Evolutionary conservation across 1,140 invertebrate genomes (phyloP), one percentile per base, ranked within the genome.

Genomic region (Drosophila ficusphila): DNA sequence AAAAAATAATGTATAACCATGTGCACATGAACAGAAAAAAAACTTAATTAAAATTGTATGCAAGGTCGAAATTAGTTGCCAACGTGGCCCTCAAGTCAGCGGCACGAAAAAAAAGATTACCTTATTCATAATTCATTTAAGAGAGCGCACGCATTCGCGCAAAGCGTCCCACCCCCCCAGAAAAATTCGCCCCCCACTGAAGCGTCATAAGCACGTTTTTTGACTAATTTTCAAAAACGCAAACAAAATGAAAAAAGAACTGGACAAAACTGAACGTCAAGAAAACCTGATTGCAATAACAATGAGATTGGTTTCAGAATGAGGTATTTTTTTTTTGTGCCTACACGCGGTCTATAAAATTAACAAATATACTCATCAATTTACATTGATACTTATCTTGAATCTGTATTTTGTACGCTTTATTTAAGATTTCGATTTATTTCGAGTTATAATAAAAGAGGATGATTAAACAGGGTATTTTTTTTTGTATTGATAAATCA

Each of bases 21-120:
- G 54, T 36, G 34, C 58, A 39, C 61, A 39, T 44, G 39, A 25
- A 57, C 29, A 34, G 39, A 56, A 46, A 42, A 72, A 68, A 60
- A 53, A 61, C 64, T 88, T 88, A 88, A 88, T 86, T 88, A 86
- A 88, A 86, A 88, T 86, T 77, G 70, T 82, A 71, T 61, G 82
- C 82, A 86, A 86, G 81, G 81, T 86, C 81, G 58, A 88, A 88
- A 88, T 86, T 86, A 86, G 82, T 77, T 86, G 79, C 52, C 79
- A 79, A 54, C 79, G 76, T 85, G 81, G 73, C 81, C 81, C 71
- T 82, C 81, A 86, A 81, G 81, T 67, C 62, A 48, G 19, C 62
- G 21, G 21, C 49, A 25, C 14, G 23, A 49, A 46, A 56, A 41
- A 54, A 38, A 65, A 56, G 76, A 88, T 74, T 69, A 81, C 73